Evolutionary conservation across 92 coral and sea anemone genomes (phyloP), one percentile per base, ranked within the genome.

Genomic region (Muricea muricata): DNA sequence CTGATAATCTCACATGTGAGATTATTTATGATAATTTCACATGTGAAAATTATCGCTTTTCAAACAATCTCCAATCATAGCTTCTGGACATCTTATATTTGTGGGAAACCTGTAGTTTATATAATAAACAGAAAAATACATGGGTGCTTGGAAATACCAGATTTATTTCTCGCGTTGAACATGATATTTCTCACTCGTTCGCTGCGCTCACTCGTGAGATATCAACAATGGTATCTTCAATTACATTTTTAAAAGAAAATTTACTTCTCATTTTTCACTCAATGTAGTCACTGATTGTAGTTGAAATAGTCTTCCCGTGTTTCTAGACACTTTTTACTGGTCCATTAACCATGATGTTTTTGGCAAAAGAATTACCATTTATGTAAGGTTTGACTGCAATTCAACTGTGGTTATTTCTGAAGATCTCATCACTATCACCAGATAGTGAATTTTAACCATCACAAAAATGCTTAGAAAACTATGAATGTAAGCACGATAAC

Each of bases 311-410:
- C 42, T 9, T 9, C 9, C 11, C 25, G 12, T 42, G 41, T 47
- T 33, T 88, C 60, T 66, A 96, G 98, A 75, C 90, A 54, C 86
- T 97, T 67, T 97, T 97, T 87, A 73, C 90, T 45, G 99, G 99
- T 39, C 99, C 99, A 42, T 52, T 92, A 54, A 78, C 87, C 18
- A 76, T 96, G 67, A 57, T 92, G 84, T 90, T 86, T 71, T 28
- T 92, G 20, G 81, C 87, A 70, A 88, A 67, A 29, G 96, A 93
- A 70, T 48, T 87, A 30, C 81, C 73, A 17, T 73, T 81, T 33
- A 75, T 79, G 80, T 65, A 65, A 87, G 91, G 91, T 87, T 34
- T 20, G 81, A 28, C 41, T 31, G 56, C 25, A 0, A n/a, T n/a
- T n/a, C n/a, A n/a, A n/a, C n/a, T n/a, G n/a, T n/a, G n/a, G n/a